Percentiles rank a stretch among this genome's conserved stretches.
Evolutionary conservation across 2,797 vertebrate genomes (phyloP).

Genomic region (Varecia variegata): DNA sequence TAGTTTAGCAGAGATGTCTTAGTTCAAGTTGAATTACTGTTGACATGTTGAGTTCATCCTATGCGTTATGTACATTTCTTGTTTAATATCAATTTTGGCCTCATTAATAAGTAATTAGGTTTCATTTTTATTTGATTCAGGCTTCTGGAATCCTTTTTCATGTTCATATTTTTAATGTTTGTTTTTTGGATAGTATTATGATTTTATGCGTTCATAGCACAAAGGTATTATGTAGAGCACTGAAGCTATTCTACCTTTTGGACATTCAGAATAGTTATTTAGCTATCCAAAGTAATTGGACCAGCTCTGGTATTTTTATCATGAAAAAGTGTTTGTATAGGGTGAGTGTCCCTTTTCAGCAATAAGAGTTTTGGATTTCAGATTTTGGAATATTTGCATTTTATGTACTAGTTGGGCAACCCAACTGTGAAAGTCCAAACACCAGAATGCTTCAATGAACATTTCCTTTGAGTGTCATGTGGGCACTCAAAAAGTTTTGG

Average conservation of each 20-base stretch:
- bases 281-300: not conserved
- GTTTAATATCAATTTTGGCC: not conserved
- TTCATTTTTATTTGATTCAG: not conserved
- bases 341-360: not conserved
- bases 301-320: not conserved
- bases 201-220: not conserved
- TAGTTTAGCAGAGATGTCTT: not conserved
- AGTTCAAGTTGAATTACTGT: not conserved
- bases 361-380: not conserved
- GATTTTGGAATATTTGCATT: not conserved
- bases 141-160: not conserved
- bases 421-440: not conserved
- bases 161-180: not conserved
- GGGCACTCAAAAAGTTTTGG: not conserved
- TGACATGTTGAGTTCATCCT: not conserved
- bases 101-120: not conserved
- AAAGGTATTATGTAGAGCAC: not conserved
- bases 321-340: not conserved
- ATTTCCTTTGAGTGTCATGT: not conserved
- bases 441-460: not conserved
- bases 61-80: not conserved
- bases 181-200: not conserved
- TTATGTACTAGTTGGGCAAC: not conserved
- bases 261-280: slow-evolving; percentile 2
- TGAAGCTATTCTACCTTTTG: not conserved